phyloP scores from a whole-genome alignment of 2,113 vertebrate genomes.

The Psittacula cyanocephala region DNA sequence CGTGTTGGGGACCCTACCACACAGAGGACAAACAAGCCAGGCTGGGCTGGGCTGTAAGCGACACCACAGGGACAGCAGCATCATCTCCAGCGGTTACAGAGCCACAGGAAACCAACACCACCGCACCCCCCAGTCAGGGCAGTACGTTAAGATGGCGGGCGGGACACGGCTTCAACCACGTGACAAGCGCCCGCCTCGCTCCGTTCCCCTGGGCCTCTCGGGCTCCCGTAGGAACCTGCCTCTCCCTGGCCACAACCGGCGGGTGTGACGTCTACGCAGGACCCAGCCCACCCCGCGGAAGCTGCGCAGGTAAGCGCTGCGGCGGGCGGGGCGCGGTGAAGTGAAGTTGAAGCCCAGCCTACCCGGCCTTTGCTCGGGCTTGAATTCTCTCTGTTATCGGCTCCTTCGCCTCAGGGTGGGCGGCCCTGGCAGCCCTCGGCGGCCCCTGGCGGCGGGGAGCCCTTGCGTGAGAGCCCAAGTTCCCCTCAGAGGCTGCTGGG shows the following conservation, averaged over 20 bases:
- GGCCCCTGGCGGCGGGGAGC: background rate
- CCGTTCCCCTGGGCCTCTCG: background rate
- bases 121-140: background rate
- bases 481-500: background rate
- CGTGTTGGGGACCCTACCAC: fast-evolving
- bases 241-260: background rate
- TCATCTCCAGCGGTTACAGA: too few relatives aligned
- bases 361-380: background rate
- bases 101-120: fast-evolving
- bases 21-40: background rate
- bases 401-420: too few relatives aligned
- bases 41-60: background rate
- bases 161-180: background rate
- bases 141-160: background rate
- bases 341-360: background rate
- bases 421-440: background rate
- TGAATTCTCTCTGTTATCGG: background rate
- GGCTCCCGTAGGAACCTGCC: background rate
- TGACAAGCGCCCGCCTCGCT: background rate
- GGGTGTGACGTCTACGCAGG: background rate
- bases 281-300: background rate
- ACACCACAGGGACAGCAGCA: too few relatives aligned
- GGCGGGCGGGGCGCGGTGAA: background rate
- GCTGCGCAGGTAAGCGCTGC: background rate
- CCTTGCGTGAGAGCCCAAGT: background rate